Conservation (phyloP, 2,113 vertebrate genomes). For the Quiscalus mexicanus region DNA sequence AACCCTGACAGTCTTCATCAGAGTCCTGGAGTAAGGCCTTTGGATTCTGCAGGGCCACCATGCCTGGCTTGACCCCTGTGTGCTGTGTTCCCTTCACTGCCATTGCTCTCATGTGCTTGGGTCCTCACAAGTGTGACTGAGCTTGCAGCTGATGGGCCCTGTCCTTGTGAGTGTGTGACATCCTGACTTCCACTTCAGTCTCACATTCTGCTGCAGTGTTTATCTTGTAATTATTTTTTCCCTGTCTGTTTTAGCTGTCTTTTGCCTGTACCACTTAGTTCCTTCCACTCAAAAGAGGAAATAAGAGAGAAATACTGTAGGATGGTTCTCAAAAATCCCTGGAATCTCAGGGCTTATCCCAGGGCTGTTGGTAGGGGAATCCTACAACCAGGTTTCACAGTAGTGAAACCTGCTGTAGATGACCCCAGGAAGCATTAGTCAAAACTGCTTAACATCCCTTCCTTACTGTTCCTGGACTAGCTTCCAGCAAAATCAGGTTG, state of each 20-base stretch:
- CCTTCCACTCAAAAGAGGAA: not conserved
- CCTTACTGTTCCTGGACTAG: not conserved
- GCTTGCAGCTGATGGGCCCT: not conserved
- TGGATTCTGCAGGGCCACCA: not conserved
- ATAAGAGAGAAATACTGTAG: not conserved
- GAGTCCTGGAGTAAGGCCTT: not conserved
- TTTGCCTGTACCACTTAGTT: not conserved
- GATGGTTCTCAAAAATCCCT: not conserved
- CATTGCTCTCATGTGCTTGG: not conserved
- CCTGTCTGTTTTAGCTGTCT: not conserved
- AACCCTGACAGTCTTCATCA: not conserved
- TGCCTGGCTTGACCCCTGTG: not conserved
- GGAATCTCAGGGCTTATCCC: not conserved
- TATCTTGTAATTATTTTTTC: not conserved
- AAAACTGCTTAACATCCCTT: not conserved
- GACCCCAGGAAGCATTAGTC: not conserved
- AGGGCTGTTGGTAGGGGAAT: not conserved
- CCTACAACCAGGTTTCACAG: fast-evolving
- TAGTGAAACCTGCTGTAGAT: not conserved
- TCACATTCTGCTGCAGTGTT: not conserved
- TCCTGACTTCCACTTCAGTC: not conserved
- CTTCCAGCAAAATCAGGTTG: not conserved
- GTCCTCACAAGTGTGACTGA: not conserved
- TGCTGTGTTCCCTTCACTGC: fast-evolving
- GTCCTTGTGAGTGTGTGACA: not conserved